phyloP scores from a whole-genome alignment of 2,888 invertebrate genomes.

The Idaea biselata region DNA sequence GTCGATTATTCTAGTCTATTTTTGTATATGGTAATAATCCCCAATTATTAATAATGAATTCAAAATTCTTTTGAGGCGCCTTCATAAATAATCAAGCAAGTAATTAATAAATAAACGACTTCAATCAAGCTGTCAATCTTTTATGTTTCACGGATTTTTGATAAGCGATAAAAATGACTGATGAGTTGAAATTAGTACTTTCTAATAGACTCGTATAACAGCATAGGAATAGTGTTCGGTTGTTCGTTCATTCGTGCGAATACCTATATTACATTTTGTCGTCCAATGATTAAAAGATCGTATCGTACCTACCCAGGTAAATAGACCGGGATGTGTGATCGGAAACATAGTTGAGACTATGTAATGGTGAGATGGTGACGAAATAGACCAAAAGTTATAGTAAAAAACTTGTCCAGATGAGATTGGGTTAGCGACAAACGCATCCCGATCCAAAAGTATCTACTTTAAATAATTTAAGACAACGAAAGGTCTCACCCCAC shows the following conservation, averaged over 20 bases:
- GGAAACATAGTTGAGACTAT: too few relatives aligned
- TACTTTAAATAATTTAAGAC: too few relatives aligned
- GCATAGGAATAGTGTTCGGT: neutral
- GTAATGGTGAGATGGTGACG: too few relatives aligned
- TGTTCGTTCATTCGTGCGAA: constrained; percentile 2
- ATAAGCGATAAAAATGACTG: neutral
- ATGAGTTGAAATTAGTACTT: constrained; percentile 3
- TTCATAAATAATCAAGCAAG: neutral
- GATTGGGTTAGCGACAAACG: too few relatives aligned
- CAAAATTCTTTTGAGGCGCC: neutral
- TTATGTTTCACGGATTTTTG: neutral
- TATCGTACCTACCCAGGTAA: too few relatives aligned
- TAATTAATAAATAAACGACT: constrained; percentile 1
- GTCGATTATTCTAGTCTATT: neutral
- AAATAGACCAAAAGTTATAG: too few relatives aligned
- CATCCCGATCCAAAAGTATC: too few relatives aligned
- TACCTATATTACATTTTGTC: neutral
- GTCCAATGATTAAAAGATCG: too few relatives aligned
- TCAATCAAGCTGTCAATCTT: neutral
- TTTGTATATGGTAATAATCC: neutral
- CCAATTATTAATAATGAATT: neutral
- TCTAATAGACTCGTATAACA: neutral
- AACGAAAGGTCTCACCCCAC: too few relatives aligned
- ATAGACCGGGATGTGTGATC: too few relatives aligned
- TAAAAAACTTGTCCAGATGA: too few relatives aligned